Percentiles rank a stretch among this genome's conserved stretches.
These are phyloP conservation scores for Pinna nobilis DNA, from an alignment of 1,140 invertebrate genomes.

Conservation along the genomic window DNA sequence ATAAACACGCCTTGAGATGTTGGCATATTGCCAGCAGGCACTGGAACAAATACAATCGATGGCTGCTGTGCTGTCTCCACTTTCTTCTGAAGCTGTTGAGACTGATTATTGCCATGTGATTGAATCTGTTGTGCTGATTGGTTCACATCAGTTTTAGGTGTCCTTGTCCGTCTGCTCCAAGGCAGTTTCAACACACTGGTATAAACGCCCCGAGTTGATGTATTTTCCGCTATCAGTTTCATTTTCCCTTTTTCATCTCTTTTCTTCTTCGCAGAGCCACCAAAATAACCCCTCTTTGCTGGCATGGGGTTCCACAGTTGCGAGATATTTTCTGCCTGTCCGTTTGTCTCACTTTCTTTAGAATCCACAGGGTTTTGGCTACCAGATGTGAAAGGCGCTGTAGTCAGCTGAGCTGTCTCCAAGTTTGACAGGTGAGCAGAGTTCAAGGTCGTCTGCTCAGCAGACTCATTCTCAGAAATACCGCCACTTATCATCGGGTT, in stretches of 20 bases:
- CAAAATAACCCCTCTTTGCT: slow-evolving; percentile 2
- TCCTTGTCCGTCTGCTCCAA: slow-evolving; percentile 62
- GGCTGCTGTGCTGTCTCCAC: slow-evolving; percentile 17
- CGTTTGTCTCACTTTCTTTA: no score
- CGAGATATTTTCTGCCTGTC: not conserved
- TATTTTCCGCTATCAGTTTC: slow-evolving; percentile 68
- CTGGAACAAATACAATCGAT: slow-evolving; percentile 21
- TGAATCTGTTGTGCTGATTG: not conserved
- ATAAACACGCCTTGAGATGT: slow-evolving; percentile 28
- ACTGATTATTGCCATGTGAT: no score
- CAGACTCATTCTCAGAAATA: slow-evolving; percentile 6
- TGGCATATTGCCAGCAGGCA: slow-evolving; percentile 7
- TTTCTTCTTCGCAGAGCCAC: slow-evolving; percentile 27
- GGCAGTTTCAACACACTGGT: slow-evolving; percentile 69
- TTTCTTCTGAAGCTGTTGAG: not conserved
- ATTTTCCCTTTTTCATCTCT: slow-evolving; percentile 52
- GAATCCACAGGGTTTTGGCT: not conserved
- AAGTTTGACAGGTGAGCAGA: no score
- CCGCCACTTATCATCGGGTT: slow-evolving; percentile 21
- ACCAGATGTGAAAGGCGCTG: not conserved
- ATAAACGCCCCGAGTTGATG: slow-evolving; percentile 63
- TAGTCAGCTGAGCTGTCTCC: not conserved
- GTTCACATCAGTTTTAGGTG: slow-evolving; percentile 15
- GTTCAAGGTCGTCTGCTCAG: slow-evolving; percentile 1
- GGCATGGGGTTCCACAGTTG: slow-evolving; percentile 18